These are phyloP conservation scores for Colletes collaris DNA, from an alignment of 2,888 invertebrate genomes.

Conservation along the genomic window DNA sequence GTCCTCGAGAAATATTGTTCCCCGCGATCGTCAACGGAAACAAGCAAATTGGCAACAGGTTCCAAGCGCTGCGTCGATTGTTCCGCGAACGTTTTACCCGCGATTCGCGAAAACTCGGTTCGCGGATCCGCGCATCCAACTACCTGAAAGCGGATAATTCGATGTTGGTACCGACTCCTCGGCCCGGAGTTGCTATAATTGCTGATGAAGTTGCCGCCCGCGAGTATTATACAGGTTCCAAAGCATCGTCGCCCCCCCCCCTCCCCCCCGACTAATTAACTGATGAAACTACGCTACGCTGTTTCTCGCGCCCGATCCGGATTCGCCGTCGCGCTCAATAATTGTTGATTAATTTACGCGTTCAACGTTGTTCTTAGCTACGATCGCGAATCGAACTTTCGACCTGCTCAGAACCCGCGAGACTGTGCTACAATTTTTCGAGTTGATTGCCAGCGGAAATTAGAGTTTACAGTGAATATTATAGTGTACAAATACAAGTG, in stretches of 20 bases:
- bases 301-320: constrained; percentile 2
- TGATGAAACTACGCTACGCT: constrained; percentile 6
- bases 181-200: constrained; percentile 47
- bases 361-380: background rate
- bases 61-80: background rate
- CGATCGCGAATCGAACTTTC: background rate
- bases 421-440: constrained; percentile 8
- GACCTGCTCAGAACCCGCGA: background rate
- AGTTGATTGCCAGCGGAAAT: background rate
- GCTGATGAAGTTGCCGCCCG: constrained; percentile 30
- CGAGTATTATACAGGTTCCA: background rate
- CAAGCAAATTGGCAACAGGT: constrained; percentile 20
- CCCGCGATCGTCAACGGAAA: no score
- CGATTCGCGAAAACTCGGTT: background rate
- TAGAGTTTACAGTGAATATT: background rate
- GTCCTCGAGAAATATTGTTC: background rate
- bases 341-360: constrained; percentile 45
- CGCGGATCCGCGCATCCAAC: background rate
- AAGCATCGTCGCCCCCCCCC: background rate
- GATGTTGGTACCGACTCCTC: background rate
- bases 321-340: constrained; percentile 31
- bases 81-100: no score
- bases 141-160: constrained; percentile 31
- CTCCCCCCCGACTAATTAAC: constrained; percentile 50
- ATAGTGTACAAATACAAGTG: no score